Conservation (phyloP, 2,113 vertebrate genomes). For the Sinosuthora webbiana region DNA sequence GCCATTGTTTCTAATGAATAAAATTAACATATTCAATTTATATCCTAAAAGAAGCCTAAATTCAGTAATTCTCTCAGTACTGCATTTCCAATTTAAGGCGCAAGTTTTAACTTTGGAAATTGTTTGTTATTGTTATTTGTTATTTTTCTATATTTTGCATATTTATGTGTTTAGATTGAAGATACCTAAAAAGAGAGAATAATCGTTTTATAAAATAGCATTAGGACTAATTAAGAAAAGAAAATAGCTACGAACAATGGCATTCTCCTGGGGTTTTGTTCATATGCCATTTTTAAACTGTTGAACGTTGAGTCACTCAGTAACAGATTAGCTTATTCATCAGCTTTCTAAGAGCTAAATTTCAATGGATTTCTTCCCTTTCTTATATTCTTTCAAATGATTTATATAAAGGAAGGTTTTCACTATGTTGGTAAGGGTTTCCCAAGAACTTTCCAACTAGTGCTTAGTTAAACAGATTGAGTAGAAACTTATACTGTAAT, state of each 20-base stretch:
- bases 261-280: constrained; percentile 42
- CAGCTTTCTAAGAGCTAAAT: constrained; percentile 43
- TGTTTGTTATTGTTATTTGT: constrained; percentile 12
- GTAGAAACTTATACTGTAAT: constrained; percentile 54
- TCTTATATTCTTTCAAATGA: constrained; percentile 46
- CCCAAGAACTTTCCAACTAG: constrained; percentile 38
- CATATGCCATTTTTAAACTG: constrained; percentile 35
- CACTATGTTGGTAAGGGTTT: constrained; percentile 9
- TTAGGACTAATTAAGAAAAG: constrained; percentile 38
- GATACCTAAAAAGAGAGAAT: neutral
- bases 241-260: constrained; percentile 42
- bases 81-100: neutral
- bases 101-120: neutral
- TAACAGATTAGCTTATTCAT: constrained; percentile 44
- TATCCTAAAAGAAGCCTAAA: constrained; percentile 21
- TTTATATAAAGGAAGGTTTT: constrained; percentile 41
- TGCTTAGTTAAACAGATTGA: constrained; percentile 38
- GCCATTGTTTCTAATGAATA: constrained; percentile 59
- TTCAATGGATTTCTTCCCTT: constrained; percentile 55
- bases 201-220: constrained; percentile 12
- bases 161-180: neutral
- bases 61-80: neutral
- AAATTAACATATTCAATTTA: constrained; percentile 63
- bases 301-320: constrained; percentile 20
- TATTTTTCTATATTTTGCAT: neutral